These are phyloP conservation scores for Lacanobia wlatinum DNA, from an alignment of 2,888 invertebrate species.

Conservation along the genomic window DNA sequence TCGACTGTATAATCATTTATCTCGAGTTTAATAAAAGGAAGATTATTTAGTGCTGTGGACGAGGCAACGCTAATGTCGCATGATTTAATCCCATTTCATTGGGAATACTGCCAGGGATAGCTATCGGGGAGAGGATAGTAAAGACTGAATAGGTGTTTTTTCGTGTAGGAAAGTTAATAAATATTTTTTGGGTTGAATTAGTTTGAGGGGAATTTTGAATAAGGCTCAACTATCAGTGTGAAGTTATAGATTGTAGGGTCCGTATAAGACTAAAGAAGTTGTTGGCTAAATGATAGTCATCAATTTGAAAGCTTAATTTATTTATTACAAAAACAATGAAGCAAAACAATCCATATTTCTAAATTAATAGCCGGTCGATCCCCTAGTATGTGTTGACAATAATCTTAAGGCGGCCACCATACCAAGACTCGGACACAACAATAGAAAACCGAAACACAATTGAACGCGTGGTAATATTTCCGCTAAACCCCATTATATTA, in stretches of 20 bases:
- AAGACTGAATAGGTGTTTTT: constrained; percentile 57
- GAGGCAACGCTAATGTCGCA: constrained; percentile 86
- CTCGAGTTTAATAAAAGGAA: constrained; percentile 91
- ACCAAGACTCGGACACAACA: constrained; percentile 74
- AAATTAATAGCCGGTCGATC: constrained; percentile 55
- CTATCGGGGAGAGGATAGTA: constrained; percentile 54
- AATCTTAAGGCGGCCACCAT: constrained; percentile 75
- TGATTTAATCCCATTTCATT: constrained; percentile 89
- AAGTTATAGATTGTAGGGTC: not conserved
- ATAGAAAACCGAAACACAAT: constrained; percentile 85
- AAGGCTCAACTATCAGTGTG: not conserved
- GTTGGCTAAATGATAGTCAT: too few species aligned
- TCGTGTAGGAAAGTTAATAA: constrained; percentile 24
- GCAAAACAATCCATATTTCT: constrained; percentile 35
- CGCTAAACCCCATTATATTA: constrained; percentile 87
- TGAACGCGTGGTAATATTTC: constrained; percentile 77
- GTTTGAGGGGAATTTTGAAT: not conserved
- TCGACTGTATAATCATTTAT: constrained; percentile 90
- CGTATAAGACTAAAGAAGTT: not conserved
- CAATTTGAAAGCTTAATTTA: not conserved
- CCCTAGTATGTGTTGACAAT: constrained; percentile 66
- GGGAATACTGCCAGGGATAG: constrained; percentile 84
- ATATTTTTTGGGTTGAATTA: constrained; percentile 29
- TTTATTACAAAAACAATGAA: constrained; percentile 4
- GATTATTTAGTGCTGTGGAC: constrained; percentile 89